Evolutionary conservation across 2,888 invertebrate genomes (phyloP), one percentile per base, ranked within the genome.

Genomic region (Sycophila texana): DNA sequence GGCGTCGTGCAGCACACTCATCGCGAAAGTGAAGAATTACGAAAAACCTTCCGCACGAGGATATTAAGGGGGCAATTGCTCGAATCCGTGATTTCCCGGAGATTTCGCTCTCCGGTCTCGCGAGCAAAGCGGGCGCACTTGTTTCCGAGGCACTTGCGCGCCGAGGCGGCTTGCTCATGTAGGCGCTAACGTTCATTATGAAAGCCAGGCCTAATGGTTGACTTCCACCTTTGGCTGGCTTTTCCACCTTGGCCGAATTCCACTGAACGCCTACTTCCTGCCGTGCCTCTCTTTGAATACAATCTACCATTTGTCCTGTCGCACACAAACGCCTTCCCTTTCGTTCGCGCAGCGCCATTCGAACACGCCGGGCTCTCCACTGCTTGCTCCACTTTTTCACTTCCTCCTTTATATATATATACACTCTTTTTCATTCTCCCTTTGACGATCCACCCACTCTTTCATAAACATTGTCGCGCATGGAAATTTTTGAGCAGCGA

Each of bases 201-300:
- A 84, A 84, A 86, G 84, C 86, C 84, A 83, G 82, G 85, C 83
- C 84, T 87, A 88, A 88, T 88, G 84, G 85, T 82, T 84, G 83
- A 88, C 87, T 88, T 88, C 87, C 87, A 87, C 86, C 86, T 86
- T 86, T 84, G 84, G 85, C 82, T 87, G 83, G 84, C 84, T 87
- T 83, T 83, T 84, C 88, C 84, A 89, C 88, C 88, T 88, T 89
- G 88, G 88, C 88, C 88, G 88, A 89, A 89, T 89, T 89, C 88
- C 88, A 86, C 86, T 87, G 86, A 87, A 88, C 89, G 87, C 89
- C 88, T 87, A 89, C 88, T 89, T 89, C 89, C 89, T 89, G 89
- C 86, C 88, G 85, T 86, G 88, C 88, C 87, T 86, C 75, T 80
- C 75, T 83, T 84, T 86, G 83, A 87, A 85, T 85, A 84, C 86